Conservation (phyloP, 2,113 vertebrate genomes). For the Corythaeola cristata region DNA sequence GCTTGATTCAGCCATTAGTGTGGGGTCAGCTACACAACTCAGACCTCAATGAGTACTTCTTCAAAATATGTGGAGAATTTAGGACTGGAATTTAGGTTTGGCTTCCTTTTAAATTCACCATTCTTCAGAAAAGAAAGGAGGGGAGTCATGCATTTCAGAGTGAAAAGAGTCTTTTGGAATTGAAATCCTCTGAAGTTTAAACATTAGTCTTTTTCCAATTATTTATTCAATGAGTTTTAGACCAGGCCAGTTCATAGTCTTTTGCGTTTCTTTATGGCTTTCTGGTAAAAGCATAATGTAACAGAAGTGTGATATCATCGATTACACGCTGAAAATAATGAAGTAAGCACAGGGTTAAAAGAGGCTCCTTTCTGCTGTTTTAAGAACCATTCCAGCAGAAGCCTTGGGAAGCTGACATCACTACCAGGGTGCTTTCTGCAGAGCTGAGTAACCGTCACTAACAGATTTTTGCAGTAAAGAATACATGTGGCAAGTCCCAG, state of each 20-base stretch:
- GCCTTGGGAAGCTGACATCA: background rate
- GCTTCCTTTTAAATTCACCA: background rate
- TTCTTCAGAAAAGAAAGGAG: background rate
- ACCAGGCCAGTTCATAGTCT: background rate
- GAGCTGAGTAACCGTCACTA: background rate
- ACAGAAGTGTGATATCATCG: background rate
- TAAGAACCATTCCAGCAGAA: background rate
- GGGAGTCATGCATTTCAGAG: background rate
- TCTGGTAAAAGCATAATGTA: background rate
- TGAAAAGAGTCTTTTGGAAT: background rate
- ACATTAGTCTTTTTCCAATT: background rate
- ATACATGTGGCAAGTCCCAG: background rate
- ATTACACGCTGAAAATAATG: background rate
- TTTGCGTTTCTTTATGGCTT: background rate
- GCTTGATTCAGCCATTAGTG: background rate
- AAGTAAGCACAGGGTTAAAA: background rate
- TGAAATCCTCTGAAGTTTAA: background rate
- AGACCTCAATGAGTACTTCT: background rate
- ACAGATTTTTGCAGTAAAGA: background rate
- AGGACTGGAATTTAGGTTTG: background rate
- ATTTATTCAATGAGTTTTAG: background rate
- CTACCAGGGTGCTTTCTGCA: background rate
- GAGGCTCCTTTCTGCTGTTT: background rate
- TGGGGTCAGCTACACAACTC: background rate
- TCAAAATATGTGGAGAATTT: constrained; percentile 21